Conservation (phyloP, 2,888 invertebrate species). For the Stramonita haemastoma region DNA sequence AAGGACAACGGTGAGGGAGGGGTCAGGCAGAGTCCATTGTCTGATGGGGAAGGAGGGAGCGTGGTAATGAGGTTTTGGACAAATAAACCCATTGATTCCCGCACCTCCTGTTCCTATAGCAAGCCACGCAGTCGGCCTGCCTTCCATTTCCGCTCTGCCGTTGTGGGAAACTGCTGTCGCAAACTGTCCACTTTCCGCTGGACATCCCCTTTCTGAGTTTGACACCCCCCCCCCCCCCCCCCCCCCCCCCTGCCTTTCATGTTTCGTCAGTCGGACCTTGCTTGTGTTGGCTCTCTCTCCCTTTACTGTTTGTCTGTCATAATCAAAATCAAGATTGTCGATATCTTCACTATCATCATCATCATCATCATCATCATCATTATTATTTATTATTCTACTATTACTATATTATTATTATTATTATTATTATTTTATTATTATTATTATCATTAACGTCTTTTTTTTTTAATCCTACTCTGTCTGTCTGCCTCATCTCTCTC, state of each 20-base stretch:
- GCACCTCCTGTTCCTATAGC: not conserved
- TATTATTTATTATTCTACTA: no score
- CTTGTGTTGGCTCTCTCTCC: no score
- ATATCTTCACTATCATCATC: no score
- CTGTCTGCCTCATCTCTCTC: not conserved
- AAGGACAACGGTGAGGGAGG: no score
- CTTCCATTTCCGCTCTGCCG: conserved; percentile 16
- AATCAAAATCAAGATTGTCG: no score
- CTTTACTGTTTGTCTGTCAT: no score
- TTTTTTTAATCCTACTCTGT: not conserved
- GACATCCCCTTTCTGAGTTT: not conserved
- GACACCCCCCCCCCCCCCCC: not conserved
- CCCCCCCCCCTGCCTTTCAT: not conserved
- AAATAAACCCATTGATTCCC: conserved; percentile 30
- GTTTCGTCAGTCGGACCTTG: no score
- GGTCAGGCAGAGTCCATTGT: not conserved
- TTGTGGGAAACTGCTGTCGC: conserved; percentile 26
- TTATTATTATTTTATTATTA: no score
- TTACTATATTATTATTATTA: no score
- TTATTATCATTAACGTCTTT: not conserved
- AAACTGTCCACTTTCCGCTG: conserved; percentile 20
- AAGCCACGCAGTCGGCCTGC: not conserved
- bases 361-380: no score
- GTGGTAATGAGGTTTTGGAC: conserved; percentile 26
- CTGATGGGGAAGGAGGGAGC: not conserved